phyloP scores from a whole-genome alignment of 2,797 vertebrate species.

The Amphiprion clarkii region DNA sequence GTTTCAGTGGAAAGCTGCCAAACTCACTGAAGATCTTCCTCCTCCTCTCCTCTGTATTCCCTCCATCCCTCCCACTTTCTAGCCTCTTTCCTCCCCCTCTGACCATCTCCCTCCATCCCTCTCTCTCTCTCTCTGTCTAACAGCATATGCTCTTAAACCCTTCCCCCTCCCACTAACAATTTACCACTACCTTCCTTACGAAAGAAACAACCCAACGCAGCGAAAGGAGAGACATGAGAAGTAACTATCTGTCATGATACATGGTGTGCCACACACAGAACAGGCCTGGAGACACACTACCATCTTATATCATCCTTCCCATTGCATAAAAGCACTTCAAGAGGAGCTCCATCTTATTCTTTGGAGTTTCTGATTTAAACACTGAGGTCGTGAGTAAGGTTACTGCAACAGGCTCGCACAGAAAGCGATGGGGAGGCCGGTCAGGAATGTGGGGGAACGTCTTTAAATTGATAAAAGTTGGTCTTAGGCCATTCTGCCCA shows the following conservation, averaged over 20 bases:
- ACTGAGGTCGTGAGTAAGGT: conserved; percentile 48
- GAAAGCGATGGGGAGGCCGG: conserved; percentile 34
- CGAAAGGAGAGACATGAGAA: conserved; percentile 27
- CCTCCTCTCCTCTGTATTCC: conserved; percentile 29
- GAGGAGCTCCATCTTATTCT: conserved; percentile 44
- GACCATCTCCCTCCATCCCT: conserved; percentile 30
- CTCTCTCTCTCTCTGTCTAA: conserved; percentile 14
- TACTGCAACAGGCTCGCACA: conserved; percentile 60
- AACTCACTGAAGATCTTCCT: conserved; percentile 52
- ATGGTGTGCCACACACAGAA: conserved; percentile 55
- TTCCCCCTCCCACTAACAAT: background rate
- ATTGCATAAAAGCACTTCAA: conserved; percentile 62
- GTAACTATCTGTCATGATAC: conserved; percentile 40
- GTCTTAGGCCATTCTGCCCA: conserved; percentile 56
- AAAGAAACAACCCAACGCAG: conserved; percentile 27
- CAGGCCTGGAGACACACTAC: conserved; percentile 42
- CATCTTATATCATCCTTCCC: conserved; percentile 49
- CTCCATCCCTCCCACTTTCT: conserved; percentile 48
- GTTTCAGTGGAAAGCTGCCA: conserved; percentile 76
- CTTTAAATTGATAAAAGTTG: conserved; percentile 70
- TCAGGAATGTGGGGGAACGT: conserved; percentile 78
- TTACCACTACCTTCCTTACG: conserved; percentile 27
- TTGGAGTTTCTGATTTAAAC: conserved; percentile 64
- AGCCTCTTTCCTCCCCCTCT: conserved; percentile 17
- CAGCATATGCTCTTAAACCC: conserved; percentile 44